These are phyloP conservation scores for Oreochromis spilurus DNA, from an alignment of 2,113 vertebrate genomes.

Conservation along the genomic window DNA sequence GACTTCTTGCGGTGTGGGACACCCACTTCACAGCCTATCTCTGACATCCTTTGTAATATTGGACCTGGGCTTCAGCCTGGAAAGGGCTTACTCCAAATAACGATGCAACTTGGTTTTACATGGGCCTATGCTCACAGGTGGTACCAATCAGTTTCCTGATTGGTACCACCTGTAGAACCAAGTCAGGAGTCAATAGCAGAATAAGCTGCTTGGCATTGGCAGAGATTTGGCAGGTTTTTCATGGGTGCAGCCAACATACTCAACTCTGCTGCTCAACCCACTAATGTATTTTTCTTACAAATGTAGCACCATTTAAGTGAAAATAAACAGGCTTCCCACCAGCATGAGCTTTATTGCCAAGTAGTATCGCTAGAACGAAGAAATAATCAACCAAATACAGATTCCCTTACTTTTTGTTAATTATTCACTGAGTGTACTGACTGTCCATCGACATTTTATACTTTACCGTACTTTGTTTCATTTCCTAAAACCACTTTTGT, in stretches of 20 bases:
- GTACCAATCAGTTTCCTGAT: background rate
- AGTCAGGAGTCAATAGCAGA: background rate
- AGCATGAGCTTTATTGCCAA: background rate
- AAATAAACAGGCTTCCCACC: background rate
- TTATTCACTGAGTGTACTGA: background rate
- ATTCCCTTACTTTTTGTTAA: background rate
- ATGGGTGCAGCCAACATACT: background rate
- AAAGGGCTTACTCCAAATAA: background rate
- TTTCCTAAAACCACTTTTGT: background rate
- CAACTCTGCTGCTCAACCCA: background rate
- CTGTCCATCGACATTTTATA: background rate
- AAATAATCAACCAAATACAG: background rate
- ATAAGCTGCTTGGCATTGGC: background rate
- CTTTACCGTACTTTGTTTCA: background rate
- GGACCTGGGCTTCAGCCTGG: background rate
- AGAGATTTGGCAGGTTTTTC: background rate
- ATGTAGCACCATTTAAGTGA: background rate
- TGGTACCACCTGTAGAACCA: background rate
- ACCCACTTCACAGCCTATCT: background rate
- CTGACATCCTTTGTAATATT: background rate
- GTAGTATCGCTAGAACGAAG: background rate
- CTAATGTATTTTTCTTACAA: background rate
- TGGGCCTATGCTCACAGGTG: background rate
- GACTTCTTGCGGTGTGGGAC: background rate
- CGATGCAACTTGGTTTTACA: background rate